Percentiles rank a stretch among this genome's conserved stretches.
Conservation (phyloP, 1,140 invertebrate genomes). For the Drosophila virilis region DNA sequence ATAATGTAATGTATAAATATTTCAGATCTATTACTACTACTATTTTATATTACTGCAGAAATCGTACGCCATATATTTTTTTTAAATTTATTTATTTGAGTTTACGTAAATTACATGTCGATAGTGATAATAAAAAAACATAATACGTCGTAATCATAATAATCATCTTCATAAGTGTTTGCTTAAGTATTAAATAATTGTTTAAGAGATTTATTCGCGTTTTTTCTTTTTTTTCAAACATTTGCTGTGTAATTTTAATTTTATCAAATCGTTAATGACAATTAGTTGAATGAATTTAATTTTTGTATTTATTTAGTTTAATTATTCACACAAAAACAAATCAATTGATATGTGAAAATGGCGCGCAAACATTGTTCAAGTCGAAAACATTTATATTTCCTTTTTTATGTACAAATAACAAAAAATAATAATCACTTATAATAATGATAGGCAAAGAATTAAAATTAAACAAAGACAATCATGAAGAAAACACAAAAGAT, state of each 20-base stretch:
- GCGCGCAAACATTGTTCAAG: constrained; percentile 52
- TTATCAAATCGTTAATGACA: constrained; percentile 21
- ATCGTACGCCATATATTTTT: background rate
- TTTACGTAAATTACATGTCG: constrained; percentile 80
- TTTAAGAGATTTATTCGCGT: constrained; percentile 73
- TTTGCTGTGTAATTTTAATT: constrained; percentile 13
- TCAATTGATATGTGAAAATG: constrained; percentile 65
- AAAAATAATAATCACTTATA: constrained; percentile 71
- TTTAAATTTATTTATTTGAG: constrained; percentile 71
- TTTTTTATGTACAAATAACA: constrained; percentile 76
- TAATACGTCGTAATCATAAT: constrained; percentile 73
- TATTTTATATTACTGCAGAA: too few species aligned
- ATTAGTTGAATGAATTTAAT: constrained; percentile 28
- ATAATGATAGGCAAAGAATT: constrained; percentile 59
- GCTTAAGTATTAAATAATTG: constrained; percentile 80
- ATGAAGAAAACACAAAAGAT: constrained; percentile 64
- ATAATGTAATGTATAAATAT: too few species aligned
- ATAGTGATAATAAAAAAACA: constrained; percentile 80
- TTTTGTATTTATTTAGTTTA: constrained; percentile 32
- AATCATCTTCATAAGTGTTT: constrained; percentile 68
- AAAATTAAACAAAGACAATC: constrained; percentile 74
- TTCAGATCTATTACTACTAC: too few species aligned
- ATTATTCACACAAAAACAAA: constrained; percentile 64
- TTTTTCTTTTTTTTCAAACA: constrained; percentile 31
- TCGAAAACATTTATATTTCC: constrained; percentile 49